A percentile compares a stretch with the other conserved stretches of the same genome.
These are phyloP conservation scores for Sisyra nigra DNA, from an alignment of 2,888 invertebrate genomes.

Conservation along the genomic window DNA sequence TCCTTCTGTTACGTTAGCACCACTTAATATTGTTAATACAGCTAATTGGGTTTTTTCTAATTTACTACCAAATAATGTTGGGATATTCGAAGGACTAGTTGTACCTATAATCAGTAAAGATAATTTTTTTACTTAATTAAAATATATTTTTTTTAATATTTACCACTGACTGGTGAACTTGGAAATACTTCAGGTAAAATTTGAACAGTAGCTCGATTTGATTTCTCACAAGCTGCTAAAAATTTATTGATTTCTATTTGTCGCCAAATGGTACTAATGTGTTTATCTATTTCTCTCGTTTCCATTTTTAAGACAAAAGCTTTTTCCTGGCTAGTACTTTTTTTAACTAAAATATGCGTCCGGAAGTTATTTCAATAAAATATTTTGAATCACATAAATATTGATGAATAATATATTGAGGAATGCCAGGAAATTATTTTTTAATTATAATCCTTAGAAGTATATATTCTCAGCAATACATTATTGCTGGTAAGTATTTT, in stretches of 20 bases:
- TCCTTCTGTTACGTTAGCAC: slow-evolving; percentile 50
- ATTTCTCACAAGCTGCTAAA: slow-evolving; percentile 44
- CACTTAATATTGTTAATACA: slow-evolving; percentile 48
- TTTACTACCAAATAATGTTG: slow-evolving; percentile 55
- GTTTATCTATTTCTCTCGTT: slow-evolving; percentile 52
- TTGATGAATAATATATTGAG: too few relatives aligned
- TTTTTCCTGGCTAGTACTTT: slow-evolving; percentile 19
- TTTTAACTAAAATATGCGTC: not conserved
- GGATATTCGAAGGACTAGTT: slow-evolving; percentile 24
- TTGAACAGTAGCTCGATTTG: slow-evolving; percentile 27
- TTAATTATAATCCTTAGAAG: too few relatives aligned
- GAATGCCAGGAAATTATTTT: too few relatives aligned
- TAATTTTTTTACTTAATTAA: not conserved
- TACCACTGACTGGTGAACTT: slow-evolving; percentile 16
- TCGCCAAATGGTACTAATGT: slow-evolving; percentile 62
- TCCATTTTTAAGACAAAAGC: slow-evolving; percentile 54
- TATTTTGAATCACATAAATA: too few relatives aligned
- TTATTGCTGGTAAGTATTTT: too few relatives aligned
- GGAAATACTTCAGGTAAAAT: slow-evolving; percentile 18
- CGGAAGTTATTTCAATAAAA: slow-evolving; percentile 29
- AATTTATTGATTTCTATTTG: slow-evolving; percentile 70
- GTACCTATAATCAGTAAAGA: not conserved
- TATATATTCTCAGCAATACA: too few relatives aligned
- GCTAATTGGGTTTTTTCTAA: slow-evolving; percentile 53
- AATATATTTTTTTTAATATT: not conserved